Evolutionary conservation across 2,797 vertebrate genomes (phyloP).

Genomic region (Pseudochaenichthys georgianus): DNA sequence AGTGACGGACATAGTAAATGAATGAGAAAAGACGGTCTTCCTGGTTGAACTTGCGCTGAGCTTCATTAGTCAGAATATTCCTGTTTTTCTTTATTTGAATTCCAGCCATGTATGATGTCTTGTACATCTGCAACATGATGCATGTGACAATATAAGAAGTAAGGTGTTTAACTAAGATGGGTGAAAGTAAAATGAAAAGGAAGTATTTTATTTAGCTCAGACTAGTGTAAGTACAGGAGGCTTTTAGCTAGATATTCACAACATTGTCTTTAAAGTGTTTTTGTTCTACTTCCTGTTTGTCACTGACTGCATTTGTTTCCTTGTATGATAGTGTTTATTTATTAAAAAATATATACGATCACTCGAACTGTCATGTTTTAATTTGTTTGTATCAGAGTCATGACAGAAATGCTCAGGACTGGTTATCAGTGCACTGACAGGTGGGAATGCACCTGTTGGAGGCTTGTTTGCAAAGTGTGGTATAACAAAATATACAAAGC

Average conservation of each 20-base stretch:
- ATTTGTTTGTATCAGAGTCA: not conserved
- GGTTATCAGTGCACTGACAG: no score
- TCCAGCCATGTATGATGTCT: no score
- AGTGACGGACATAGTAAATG: no score
- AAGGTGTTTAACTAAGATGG: not conserved
- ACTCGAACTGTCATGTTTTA: conserved; percentile 5
- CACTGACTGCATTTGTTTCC: conserved; percentile 45
- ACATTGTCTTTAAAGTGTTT: conserved; percentile 31
- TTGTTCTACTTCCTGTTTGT: conserved; percentile 39
- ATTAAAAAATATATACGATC: conserved; percentile 62
- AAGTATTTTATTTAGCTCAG: conserved; percentile 37
- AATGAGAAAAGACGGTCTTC: no score
- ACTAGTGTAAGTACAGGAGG: conserved; percentile 17
- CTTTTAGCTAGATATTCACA: conserved; percentile 36
- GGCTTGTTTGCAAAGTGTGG: not conserved
- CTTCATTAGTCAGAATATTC: no score
- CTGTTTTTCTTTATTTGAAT: no score
- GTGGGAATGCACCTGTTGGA: not conserved
- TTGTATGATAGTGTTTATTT: conserved; percentile 56
- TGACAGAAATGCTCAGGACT: not conserved
- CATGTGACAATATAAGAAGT: no score
- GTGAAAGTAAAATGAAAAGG: not conserved
- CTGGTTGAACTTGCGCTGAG: no score
- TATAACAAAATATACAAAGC: no score
- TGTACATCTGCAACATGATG: no score